Evolutionary conservation across 1,140 invertebrate genomes (phyloP).

Genomic region (Halyomorpha halys): DNA sequence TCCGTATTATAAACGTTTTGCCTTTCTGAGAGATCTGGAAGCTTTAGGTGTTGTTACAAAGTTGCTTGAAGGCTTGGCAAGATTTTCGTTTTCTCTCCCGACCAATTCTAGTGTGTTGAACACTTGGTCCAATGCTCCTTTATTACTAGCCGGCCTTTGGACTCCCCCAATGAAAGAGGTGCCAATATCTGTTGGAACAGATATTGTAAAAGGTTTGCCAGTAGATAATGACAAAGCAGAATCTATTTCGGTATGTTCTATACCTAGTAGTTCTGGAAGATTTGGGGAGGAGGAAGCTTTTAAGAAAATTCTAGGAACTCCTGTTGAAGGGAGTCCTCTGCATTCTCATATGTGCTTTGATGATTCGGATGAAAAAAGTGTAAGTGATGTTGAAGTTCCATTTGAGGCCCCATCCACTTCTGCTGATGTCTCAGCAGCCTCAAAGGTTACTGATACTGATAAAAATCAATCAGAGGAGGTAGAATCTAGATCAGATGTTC

Average conservation of each 20-base stretch:
- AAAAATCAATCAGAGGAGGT: too few relatives aligned
- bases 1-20: constrained; percentile 65
- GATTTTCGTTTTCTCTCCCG: constrained; percentile 65
- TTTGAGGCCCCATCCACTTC: neutral
- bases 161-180: constrained; percentile 60
- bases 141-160: constrained; percentile 76
- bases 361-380: constrained; percentile 13
- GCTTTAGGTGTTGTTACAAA: constrained; percentile 64
- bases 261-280: constrained; percentile 31
- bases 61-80: constrained; percentile 65
- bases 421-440: neutral
- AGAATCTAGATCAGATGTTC: too few relatives aligned
- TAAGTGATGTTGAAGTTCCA: neutral
- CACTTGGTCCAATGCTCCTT: constrained; percentile 72
- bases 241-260: constrained; percentile 25
- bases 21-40: constrained; percentile 68
- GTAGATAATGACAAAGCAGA: constrained; percentile 37
- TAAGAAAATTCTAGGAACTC: constrained; percentile 45
- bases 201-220: constrained; percentile 58
- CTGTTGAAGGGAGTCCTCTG: constrained; percentile 28
- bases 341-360: constrained; percentile 25
- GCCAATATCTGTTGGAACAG: constrained; percentile 43
- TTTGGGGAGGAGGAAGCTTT: constrained; percentile 49
- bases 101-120: constrained; percentile 83
- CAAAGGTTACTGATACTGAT: too few relatives aligned